These are phyloP conservation scores for Onychomys leucogaster DNA, from an alignment of 2,797 vertebrate species.

Conservation along the genomic window DNA sequence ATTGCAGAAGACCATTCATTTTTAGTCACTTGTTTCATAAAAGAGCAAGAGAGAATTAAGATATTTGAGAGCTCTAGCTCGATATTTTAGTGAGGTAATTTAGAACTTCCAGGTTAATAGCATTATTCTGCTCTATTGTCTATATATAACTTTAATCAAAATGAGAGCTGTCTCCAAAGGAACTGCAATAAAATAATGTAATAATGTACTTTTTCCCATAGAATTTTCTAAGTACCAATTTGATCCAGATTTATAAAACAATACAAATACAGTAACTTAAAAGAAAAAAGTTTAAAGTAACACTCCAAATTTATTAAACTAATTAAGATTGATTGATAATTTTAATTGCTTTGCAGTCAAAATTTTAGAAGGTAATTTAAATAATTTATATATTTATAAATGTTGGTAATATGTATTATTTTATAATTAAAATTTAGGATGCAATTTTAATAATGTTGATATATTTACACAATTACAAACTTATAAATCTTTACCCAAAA, in stretches of 20 bases:
- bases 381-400: slow-evolving; percentile 36
- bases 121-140: neutral
- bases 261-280: slow-evolving; percentile 2
- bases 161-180: neutral
- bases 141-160: slow-evolving; percentile 9
- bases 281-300: slow-evolving; percentile 33
- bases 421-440: neutral
- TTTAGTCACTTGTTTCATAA: slow-evolving; percentile 60
- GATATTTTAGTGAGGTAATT: slow-evolving; percentile 26
- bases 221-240: neutral
- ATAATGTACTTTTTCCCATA: neutral
- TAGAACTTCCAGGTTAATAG: slow-evolving; percentile 40
- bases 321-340: neutral
- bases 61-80: slow-evolving; percentile 27
- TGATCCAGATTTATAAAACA: slow-evolving; percentile 9
- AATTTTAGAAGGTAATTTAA: neutral
- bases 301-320: neutral
- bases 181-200: neutral
- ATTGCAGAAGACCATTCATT: slow-evolving; percentile 58
- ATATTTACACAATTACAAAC: slow-evolving; percentile 22
- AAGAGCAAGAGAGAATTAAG: slow-evolving; percentile 73
- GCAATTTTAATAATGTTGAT: neutral
- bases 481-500: neutral
- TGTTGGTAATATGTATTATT: slow-evolving; percentile 5
- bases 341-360: slow-evolving; percentile 4